phyloP scores from a whole-genome alignment of 30 jellyfish, hydroid and myxozoan genomes.

The Clytia hemisphaerica region DNA sequence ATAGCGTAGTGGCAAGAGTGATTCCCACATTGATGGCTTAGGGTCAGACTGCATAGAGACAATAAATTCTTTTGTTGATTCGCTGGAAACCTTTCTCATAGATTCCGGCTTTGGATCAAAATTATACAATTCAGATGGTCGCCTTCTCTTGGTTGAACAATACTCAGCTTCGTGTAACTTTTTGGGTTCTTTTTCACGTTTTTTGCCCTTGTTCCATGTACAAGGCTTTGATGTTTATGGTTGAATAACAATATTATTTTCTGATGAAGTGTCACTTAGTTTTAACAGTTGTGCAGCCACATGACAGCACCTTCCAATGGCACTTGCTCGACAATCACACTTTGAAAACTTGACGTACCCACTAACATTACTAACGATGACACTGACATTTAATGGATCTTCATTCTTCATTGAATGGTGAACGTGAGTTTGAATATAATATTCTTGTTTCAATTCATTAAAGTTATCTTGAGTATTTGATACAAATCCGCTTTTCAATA shows the following conservation, averaged over 20 bases:
- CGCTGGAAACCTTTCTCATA: conserved; percentile 11
- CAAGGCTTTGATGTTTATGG: conserved; percentile 62
- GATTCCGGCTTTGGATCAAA: conserved; percentile 64
- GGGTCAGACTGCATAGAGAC: neutral
- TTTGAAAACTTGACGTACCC: conserved; percentile 13
- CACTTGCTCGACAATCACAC: conserved; percentile 7
- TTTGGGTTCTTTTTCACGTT: conserved; percentile 33
- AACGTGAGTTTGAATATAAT: conserved; percentile 2
- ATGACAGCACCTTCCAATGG: conserved; percentile 55
- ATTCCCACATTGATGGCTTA: conserved; percentile 19
- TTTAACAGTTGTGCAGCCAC: conserved; percentile 51
- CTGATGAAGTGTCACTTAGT: conserved; percentile 39
- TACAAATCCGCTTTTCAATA: conserved; percentile 23
- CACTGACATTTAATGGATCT: neutral
- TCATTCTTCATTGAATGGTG: conserved; percentile 14
- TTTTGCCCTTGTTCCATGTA: conserved; percentile 52
- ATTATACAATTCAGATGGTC: conserved; percentile 3
- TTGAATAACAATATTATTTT: conserved; percentile 20
- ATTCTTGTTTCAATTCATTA: neutral
- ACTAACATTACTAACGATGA: neutral
- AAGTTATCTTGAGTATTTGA: conserved; percentile 12
- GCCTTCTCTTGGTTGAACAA: conserved; percentile 25
- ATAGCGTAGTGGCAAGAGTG: neutral
- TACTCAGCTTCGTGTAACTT: conserved; percentile 33
- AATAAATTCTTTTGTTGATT: neutral